A percentile compares a stretch with the other conserved stretches of the same genome.
phyloP scores from a whole-genome alignment of 2,113 vertebrate genomes.

The Strigops habroptila region DNA sequence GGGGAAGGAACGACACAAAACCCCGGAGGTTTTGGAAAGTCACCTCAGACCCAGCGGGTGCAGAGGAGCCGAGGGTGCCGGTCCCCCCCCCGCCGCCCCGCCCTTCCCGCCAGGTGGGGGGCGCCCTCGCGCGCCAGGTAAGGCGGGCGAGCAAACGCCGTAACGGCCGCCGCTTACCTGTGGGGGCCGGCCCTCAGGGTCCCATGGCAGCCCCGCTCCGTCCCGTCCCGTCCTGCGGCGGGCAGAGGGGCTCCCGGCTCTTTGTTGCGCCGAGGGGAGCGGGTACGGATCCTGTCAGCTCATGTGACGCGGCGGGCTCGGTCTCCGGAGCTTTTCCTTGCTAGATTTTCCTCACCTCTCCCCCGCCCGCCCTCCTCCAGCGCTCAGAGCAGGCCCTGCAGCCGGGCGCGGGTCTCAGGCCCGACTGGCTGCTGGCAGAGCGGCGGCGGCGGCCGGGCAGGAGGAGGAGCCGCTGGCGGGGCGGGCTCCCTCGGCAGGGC shows the following conservation, averaged over 20 bases:
- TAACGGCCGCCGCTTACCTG: not conserved
- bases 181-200: not conserved
- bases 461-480: conserved; percentile 22
- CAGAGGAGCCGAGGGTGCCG: no score
- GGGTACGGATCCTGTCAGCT: conserved; percentile 51
- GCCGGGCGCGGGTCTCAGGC: conserved; percentile 41
- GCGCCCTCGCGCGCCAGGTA: not conserved
- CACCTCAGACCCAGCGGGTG: not conserved
- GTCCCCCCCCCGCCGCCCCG: not conserved
- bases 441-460: not conserved
- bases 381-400: not conserved
- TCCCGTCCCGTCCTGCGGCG: not conserved
- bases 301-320: conserved; percentile 21
- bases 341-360: not conserved
- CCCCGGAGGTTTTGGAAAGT: not conserved
- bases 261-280: conserved; percentile 24
- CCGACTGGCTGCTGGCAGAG: conserved; percentile 42
- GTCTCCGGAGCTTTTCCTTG: not conserved
- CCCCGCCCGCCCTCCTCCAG: not conserved
- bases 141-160: not conserved
- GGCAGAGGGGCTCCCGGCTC: not conserved
- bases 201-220: not conserved
- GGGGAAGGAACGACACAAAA: not conserved
- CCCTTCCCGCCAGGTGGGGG: not conserved
- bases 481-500: not conserved